Conservation (phyloP, 2,797 vertebrate genomes). For the Sarcoramphus papa region DNA sequence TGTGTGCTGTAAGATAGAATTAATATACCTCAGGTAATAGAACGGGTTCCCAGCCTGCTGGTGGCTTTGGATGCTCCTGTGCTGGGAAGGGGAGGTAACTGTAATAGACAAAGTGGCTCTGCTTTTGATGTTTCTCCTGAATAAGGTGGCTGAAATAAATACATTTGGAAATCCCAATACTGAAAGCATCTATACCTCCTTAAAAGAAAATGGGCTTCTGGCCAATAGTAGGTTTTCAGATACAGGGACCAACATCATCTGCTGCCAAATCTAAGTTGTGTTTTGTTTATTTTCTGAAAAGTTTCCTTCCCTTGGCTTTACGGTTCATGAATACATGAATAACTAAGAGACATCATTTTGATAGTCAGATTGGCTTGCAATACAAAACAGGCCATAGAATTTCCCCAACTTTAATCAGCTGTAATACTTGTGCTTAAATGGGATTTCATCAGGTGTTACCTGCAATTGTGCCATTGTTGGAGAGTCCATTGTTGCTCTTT, state of each 20-base stretch:
- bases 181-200: not conserved
- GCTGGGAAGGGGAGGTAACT: not conserved
- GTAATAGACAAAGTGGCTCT: not conserved
- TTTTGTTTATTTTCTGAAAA: not conserved
- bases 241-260: not conserved
- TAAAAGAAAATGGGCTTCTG: not conserved
- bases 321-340: not conserved
- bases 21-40: not conserved
- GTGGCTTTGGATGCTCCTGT: not conserved
- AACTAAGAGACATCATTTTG: not conserved
- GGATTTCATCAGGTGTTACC: not conserved
- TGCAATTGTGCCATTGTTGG: not conserved
- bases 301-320: not conserved
- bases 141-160: not conserved
- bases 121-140: not conserved
- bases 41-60: not conserved
- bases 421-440: not conserved
- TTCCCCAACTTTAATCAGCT: not conserved
- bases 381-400: not conserved
- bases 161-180: not conserved
- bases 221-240: not conserved
- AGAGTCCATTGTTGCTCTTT: not conserved
- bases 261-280: not conserved
- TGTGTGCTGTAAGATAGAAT: not conserved
- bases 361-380: not conserved